phyloP scores from a whole-genome alignment of 2,113 vertebrate genomes.

The Pagrus major region DNA sequence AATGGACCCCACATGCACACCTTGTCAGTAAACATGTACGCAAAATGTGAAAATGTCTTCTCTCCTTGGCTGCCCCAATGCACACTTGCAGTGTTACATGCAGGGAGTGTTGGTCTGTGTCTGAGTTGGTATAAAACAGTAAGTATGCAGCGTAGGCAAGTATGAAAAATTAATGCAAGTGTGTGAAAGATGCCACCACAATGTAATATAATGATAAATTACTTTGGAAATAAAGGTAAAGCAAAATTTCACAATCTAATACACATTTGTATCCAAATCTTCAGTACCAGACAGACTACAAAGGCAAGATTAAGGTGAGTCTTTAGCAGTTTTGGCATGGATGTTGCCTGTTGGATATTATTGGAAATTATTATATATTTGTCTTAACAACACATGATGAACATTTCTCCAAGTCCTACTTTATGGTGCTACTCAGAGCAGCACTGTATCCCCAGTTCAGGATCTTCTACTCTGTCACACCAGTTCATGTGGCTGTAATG shows the following conservation, averaged over 20 bases:
- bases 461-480: background rate
- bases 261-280: background rate
- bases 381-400: background rate
- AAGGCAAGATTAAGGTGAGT: background rate
- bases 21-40: background rate
- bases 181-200: background rate
- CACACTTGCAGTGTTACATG: too few species aligned
- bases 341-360: background rate
- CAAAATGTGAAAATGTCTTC: too few species aligned
- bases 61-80: background rate
- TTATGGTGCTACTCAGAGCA: background rate
- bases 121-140: background rate
- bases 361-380: too few species aligned
- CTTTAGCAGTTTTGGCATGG: background rate
- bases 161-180: conserved; percentile 10
- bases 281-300: background rate
- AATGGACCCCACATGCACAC: background rate
- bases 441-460: background rate
- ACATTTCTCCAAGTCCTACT: background rate
- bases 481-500: background rate
- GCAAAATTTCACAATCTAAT: background rate
- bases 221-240: background rate
- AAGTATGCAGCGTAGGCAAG: background rate
- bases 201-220: background rate
- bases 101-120: background rate